Evolutionary conservation across 2,797 vertebrate species (phyloP), one percentile per base, ranked within the genome.

Genomic region (Caiman crocodilus): DNA sequence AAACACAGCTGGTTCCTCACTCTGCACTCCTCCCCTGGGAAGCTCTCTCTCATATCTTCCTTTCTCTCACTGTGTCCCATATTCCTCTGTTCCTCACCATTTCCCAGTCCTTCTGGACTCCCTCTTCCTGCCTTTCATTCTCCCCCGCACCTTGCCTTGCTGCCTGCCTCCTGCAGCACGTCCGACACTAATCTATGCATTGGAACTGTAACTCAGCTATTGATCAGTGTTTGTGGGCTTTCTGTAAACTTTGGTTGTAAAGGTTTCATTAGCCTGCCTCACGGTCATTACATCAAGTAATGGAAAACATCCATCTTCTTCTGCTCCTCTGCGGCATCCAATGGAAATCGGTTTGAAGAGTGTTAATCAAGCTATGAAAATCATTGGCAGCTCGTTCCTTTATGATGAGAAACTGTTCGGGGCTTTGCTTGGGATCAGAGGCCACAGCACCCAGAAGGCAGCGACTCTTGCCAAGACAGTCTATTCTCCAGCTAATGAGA

Each of bases 211-310:
- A 93, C 94, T 94, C 71, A 7, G 76, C 89, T 92, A 57, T 95
- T 88, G 96, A 88, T 95, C 90, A 55, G 91, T 73, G 87, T 93
- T 92, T 93, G 90, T 17, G 85, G 96, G 84, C 64, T 95, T 93
- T 91, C 50, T 17, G 93, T 93, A 96, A 97, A 91, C 96, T 97
- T 60, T 2, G 94, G 92, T 89, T 94, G 93, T 83, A 85, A 95
- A 96, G 97, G 96, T 97, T 97, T 96, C 97, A 92, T 92, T 90
- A 97, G 92, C 89, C 83, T 92, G 96, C 95, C 96, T 95, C 94
- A 76, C 17, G 92, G 93, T 93, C 96, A 93, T 96, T 91, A 95
- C 97, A 97, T 90, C 96, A 95, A 95, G 95, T 93, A 95, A 97
- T 97, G 97, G 97, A 94, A 93, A 96, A 92, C 96, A 96, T 97